Base-by-base conservation (phyloP, 2,888 invertebrate species). In the Cerastis rubricosa region DNA sequence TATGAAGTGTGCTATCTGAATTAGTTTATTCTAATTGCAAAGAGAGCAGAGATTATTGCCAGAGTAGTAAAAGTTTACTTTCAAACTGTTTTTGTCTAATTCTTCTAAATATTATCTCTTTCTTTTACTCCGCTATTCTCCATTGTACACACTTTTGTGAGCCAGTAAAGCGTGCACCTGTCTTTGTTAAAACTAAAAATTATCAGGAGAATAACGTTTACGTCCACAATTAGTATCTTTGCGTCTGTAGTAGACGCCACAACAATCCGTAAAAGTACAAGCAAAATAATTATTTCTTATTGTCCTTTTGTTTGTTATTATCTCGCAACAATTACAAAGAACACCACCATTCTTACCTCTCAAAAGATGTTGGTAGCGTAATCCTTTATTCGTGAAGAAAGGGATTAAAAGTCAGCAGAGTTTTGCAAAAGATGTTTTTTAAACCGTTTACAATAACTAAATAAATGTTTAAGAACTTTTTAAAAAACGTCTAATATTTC, bases 281-380 rank as follows among this genome's bases (percentile, higher is more conserved):
- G 83, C 83, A 76, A 91, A 91, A 90, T 89, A 89, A 92, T 92
- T 90, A 91, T 91, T 91, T 85, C 84, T 89, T 88, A 91, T 93
- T 93, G 91, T 93, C 85, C 87, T 83, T 90, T 91, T 92, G 92
- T 93, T 92, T 92, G 90, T 88, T 86, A 89, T 91, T 90, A 90
- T 89, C 89, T 91, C 80, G 75, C 81, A 87, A 85, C 85, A 84
- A 87, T 89, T 89, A 81, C 71, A 81, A 82, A 75, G 78, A 72
- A 74, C 63, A 79, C 43, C 72, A 79, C 70, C 74, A 72, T 81
- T 78, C 65, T 76, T 77, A 73, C 69, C 49, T 84, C 87, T 88
- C 81, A 88, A 90, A 87, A 89, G 88, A 88, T 89, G 85, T 89
- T 89, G 88, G 91, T 90, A 92, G 90, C 89, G 78, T 85, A 85